These are phyloP conservation scores for Macrocentrus cingulum DNA, from an alignment of 1,140 invertebrate genomes.

Conservation along the genomic window DNA sequence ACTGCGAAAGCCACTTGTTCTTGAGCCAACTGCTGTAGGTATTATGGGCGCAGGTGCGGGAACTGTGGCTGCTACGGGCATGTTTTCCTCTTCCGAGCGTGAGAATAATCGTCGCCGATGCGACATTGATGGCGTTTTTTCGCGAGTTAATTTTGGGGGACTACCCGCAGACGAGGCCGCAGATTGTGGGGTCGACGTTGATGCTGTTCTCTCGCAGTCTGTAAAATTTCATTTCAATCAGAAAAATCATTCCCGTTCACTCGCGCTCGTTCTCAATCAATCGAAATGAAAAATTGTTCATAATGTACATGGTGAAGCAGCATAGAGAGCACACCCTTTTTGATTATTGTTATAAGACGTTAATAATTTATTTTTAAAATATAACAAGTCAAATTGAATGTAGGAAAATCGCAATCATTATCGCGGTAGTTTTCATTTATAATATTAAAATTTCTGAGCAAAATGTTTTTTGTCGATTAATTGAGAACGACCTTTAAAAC, in stretches of 20 bases:
- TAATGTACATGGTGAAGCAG: no score
- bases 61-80: conserved; percentile 35
- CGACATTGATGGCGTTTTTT: conserved; percentile 46
- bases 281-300: no score
- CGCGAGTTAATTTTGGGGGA: conserved; percentile 59
- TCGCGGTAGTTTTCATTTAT: no score
- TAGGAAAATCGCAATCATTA: no score
- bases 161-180: conserved; percentile 49
- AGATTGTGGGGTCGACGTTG: conserved; percentile 49
- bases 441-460: no score
- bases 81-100: conserved; percentile 57
- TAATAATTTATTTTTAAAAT: no score
- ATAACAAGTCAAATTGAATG: no score
- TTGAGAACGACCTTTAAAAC: no score
- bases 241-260: not conserved
- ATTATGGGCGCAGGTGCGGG: conserved; percentile 34
- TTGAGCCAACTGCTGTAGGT: conserved; percentile 40
- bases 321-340: no score
- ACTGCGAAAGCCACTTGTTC: conserved; percentile 61
- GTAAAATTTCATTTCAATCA: conserved; percentile 5
- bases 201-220: conserved; percentile 46
- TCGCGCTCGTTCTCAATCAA: no score
- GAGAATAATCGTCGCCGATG: conserved; percentile 59
- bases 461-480: no score
- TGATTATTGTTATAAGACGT: no score